phyloP scores from a whole-genome alignment of 2,113 vertebrate species.

The Myanophis thanlyinensis region DNA sequence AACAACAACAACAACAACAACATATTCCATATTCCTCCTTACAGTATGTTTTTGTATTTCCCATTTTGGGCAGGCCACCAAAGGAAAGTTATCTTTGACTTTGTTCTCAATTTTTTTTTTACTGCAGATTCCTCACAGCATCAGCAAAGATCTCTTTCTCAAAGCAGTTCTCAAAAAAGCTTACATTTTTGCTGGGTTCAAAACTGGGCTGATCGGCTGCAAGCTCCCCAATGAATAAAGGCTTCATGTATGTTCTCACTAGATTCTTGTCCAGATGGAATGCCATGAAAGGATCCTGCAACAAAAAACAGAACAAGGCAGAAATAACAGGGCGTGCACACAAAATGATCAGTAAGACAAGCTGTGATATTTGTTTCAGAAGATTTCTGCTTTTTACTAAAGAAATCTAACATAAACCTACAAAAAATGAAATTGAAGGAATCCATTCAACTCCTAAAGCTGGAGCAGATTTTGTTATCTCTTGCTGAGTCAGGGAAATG shows the following conservation, averaged over 20 bases:
- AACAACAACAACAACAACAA: too few species aligned
- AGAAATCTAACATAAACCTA: neutral
- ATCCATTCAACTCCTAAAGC: neutral
- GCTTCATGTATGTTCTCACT: constrained; percentile 74
- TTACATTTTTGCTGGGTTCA: constrained; percentile 80
- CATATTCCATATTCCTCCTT: too few species aligned
- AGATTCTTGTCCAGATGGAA: constrained; percentile 78
- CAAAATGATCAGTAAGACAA: neutral
- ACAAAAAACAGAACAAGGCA: neutral
- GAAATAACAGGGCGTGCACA: neutral
- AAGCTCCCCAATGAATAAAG: constrained; percentile 78
- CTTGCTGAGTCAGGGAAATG: neutral
- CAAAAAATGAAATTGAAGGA: neutral
- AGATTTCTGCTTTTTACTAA: neutral
- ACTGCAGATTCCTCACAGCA: too few species aligned
- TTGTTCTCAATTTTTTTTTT: neutral
- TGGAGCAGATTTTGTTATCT: neutral
- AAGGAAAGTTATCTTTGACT: neutral
- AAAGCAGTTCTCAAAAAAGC: constrained; percentile 18
- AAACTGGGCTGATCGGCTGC: constrained; percentile 76
- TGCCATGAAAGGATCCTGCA: constrained; percentile 78
- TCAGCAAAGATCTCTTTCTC: neutral
- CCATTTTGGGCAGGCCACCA: neutral
- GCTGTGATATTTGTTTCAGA: neutral
- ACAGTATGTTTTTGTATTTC: neutral